Evolutionary conservation across 2,113 vertebrate species (phyloP).

Genomic region (Osmerus eperlanus): DNA sequence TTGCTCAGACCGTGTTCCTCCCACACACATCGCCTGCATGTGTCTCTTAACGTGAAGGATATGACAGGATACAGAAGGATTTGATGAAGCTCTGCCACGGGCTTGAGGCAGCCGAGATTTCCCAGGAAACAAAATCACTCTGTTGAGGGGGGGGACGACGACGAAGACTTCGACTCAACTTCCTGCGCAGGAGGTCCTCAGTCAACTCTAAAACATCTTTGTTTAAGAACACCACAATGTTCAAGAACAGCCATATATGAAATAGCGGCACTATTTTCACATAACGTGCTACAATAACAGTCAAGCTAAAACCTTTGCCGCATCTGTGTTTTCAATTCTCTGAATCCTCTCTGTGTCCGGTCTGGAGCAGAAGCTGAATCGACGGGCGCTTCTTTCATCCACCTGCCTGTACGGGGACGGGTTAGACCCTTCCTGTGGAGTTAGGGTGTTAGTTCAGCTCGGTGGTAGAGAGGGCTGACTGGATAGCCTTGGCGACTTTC

Average conservation of each 20-base stretch:
- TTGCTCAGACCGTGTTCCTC: neutral
- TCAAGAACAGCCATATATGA: neutral
- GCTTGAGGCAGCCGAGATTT: constrained; percentile 38
- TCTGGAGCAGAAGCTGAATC: too few relatives aligned
- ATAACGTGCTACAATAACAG: too few relatives aligned
- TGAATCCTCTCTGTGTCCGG: too few relatives aligned
- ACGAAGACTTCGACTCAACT: constrained; percentile 23
- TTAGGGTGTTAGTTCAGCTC: too few relatives aligned
- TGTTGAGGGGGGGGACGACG: constrained; percentile 24
- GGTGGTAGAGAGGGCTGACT: too few relatives aligned
- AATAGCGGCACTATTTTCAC: too few relatives aligned
- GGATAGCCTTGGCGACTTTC: too few relatives aligned
- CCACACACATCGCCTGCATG: constrained; percentile 18
- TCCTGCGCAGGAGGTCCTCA: constrained; percentile 13
- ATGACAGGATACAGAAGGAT: constrained; percentile 46
- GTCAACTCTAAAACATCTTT: neutral
- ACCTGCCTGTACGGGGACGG: too few relatives aligned
- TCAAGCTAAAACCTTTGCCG: too few relatives aligned
- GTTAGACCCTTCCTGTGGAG: too few relatives aligned
- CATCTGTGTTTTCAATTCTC: too few relatives aligned
- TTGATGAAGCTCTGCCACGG: constrained; percentile 42
- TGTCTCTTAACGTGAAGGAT: constrained; percentile 29
- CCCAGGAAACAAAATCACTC: constrained; percentile 43
- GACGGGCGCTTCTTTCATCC: too few relatives aligned
- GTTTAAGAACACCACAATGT: neutral